phyloP scores from a whole-genome alignment of 2,888 invertebrate species.

The Leuctra nigra region DNA sequence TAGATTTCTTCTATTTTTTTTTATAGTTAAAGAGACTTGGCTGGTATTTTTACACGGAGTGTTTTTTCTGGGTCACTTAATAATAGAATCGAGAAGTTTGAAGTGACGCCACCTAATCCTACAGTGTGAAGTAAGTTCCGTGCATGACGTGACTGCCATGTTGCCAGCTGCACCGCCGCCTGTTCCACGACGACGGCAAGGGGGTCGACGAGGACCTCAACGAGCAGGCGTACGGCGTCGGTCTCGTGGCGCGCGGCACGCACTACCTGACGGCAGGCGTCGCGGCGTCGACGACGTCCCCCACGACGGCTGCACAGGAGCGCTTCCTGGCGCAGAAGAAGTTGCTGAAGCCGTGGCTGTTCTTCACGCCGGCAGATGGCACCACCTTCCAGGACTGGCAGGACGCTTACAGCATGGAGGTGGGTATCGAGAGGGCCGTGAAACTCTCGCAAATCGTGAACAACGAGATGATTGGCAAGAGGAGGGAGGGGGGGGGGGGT shows the following conservation, averaged over 20 bases:
- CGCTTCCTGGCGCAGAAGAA: constrained; percentile 14
- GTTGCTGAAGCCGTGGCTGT: constrained; percentile 33
- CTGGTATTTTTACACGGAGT: too few relatives aligned
- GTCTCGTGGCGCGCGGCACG: constrained; percentile 62
- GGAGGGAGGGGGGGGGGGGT: too few relatives aligned
- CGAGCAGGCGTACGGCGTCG: constrained; percentile 63
- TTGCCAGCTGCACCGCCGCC: constrained; percentile 76
- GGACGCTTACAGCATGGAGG: constrained; percentile 40
- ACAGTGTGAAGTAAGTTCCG: too few relatives aligned
- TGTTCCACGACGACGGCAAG: constrained; percentile 82
- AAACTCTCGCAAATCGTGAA: too few relatives aligned
- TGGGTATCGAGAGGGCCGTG: too few relatives aligned
- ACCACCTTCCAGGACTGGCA: constrained; percentile 48
- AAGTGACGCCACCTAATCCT: too few relatives aligned
- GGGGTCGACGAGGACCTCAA: constrained; percentile 90
- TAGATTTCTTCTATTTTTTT: too few relatives aligned
- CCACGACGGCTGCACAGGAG: constrained; percentile 13
- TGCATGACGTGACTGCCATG: too few relatives aligned
- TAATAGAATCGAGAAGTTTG: too few relatives aligned
- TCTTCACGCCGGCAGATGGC: constrained; percentile 37
- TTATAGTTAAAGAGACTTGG: too few relatives aligned
- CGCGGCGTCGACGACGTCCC: constrained; percentile 21
- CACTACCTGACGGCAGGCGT: constrained; percentile 52
- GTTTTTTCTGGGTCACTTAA: too few relatives aligned
- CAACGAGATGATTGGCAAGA: too few relatives aligned